Evolutionary conservation across 2,888 invertebrate species (phyloP), one percentile per base, ranked within the genome.

Genomic region (Poecilus cupreus): DNA sequence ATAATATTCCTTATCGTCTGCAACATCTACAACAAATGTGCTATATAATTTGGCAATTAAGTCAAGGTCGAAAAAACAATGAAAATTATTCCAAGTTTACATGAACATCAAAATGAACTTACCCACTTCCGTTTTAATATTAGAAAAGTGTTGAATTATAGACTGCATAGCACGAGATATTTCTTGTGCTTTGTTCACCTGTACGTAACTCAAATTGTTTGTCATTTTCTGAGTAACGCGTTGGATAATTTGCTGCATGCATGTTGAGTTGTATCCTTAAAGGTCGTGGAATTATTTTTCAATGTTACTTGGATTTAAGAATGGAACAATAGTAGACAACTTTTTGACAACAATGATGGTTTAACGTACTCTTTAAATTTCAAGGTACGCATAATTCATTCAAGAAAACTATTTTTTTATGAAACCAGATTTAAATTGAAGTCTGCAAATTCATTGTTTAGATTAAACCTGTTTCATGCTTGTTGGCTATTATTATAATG

Each of bases 31-130:
- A 13, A 1, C 8, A 10, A 51, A 22, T 32, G 8, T 57, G 24
- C 24, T 60, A 10, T 60, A 60, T 70, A 70, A 70, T 70, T 70
- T 37, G 39, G 20, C 43, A 70, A 70, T 70, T n/a, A 39, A 39
- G 8, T 39, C 70, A 70, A 70, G 70, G 70, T 16, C 20, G 10
- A 13, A 8, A 20, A 39, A 70, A 70, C 43, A 70, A 70, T 70
- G 70, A 39, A 70, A 70, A 70, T 39, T 70, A 39, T 39, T 18
- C 26, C 10, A 20, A 60, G 24, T 24, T 60, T 60, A 39, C 37
- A 18, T 70, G 26, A 70, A 13, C 32, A 60, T 32, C 13, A 60
- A 60, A 60, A 32, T 60, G 60, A 32, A 26, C 32, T 32, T 16
- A 60, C 32, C 16, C 51, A 51, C 18, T 13, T 51, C 51, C 51